Evolutionary conservation across 2,797 vertebrate genomes (phyloP).

Genomic region (Sphenodon punctatus): DNA sequence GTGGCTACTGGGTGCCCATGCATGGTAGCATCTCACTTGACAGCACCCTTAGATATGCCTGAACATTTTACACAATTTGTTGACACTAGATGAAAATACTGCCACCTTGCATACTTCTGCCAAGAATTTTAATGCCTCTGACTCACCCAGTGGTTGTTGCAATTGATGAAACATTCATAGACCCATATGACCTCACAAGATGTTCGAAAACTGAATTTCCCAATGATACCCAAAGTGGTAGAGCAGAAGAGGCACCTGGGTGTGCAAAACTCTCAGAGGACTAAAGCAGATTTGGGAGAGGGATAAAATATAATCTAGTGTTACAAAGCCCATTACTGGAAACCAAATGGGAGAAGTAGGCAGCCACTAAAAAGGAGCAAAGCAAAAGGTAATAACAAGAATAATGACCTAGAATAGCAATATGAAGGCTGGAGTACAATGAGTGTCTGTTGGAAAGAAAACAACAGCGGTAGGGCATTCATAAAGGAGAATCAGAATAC

Average conservation of each 20-base stretch:
- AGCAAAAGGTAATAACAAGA: not conserved
- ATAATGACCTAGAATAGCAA: not conserved
- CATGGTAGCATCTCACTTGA: too few relatives aligned
- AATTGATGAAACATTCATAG: too few relatives aligned
- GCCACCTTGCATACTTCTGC: too few relatives aligned
- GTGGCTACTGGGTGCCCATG: too few relatives aligned
- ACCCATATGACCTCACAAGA: too few relatives aligned
- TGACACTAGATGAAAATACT: too few relatives aligned
- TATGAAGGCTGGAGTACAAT: not conserved
- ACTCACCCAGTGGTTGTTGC: too few relatives aligned
- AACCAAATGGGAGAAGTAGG: not conserved
- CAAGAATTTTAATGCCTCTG: too few relatives aligned
- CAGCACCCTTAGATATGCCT: too few relatives aligned
- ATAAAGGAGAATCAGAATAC: slow-evolving; percentile 3
- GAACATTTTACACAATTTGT: too few relatives aligned
- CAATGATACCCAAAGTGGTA: not conserved
- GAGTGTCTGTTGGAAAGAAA: not conserved
- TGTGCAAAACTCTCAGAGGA: not conserved
- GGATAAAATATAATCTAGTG: not conserved
- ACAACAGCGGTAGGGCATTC: not conserved
- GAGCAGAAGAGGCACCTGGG: not conserved
- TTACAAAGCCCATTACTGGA: not conserved
- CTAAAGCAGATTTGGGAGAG: not conserved
- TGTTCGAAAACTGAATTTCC: not conserved
- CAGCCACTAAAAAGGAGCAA: not conserved